Evolutionary conservation across 2,797 vertebrate species (phyloP), one percentile per base, ranked within the genome.

Genomic region (Crenuchus spilurus): DNA sequence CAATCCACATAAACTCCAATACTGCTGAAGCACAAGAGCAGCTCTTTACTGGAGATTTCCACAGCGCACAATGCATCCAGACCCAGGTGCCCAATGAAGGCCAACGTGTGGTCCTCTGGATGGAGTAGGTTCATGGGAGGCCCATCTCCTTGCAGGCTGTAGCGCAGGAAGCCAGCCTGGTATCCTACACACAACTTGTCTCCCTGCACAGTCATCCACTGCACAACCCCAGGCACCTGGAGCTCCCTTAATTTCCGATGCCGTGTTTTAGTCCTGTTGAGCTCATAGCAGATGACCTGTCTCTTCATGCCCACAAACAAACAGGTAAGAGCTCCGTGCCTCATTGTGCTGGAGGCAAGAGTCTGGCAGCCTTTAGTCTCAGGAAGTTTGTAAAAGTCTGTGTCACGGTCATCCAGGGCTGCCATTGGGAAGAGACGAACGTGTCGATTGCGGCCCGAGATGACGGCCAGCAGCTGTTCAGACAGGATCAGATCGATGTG

Each of bases 221-320:
- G 96, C 16, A 99, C 94, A 0, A 82, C 86, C 0, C 89, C 94
- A 0, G 95, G 96, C 22, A 96, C 92, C 87, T 95, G 94, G 77
- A 99, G 89, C 84, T 99, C 97, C 74, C 95, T 91, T 80, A 99
- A 90, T 79, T 94, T 94, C 70, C 96, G 95, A 90, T 99, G 95
- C 14, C 95, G 95, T 0, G 80, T 87, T 88, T 96, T 98, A 80
- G 93, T 95, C 89, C 96, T 97, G 83, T 94, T 95, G 14, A 99
- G 92, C 95, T 99, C 98, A 0, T 96, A 99, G 83, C 96, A 96
- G 26, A 98, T 93, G 74, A 99, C 93, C 83, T 99, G 95, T 70
- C 94, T 94, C 88, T 99, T 99, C 95, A 97, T 96, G 81, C 96
- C 96, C 78, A 99, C 96, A 0, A 97, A 99, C 7, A 99, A 90